Evolutionary conservation across 2,797 vertebrate genomes (phyloP).

Genomic region (Clarias pachynema): DNA sequence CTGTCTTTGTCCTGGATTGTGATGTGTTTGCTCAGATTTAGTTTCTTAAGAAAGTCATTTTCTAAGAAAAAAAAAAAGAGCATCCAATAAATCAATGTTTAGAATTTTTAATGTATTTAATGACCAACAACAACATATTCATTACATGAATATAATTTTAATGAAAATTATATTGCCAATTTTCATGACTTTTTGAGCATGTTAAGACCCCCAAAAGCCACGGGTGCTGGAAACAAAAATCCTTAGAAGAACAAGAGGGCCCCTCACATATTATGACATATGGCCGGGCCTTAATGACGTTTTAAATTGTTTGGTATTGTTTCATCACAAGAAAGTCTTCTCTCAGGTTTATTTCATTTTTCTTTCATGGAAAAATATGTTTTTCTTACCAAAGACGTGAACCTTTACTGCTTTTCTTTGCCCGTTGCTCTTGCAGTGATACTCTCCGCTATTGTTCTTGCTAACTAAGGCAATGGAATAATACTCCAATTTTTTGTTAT

Average conservation of each 20-base stretch:
- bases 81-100: neutral
- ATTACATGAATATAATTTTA: too few relatives aligned
- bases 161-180: too few relatives aligned
- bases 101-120: neutral
- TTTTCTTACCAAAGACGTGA: slow-evolving; percentile 67
- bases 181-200: too few relatives aligned
- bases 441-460: slow-evolving; percentile 61
- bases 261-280: too few relatives aligned
- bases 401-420: slow-evolving; percentile 57
- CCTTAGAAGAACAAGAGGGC: too few relatives aligned
- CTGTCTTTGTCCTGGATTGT: slow-evolving; percentile 66
- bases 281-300: neutral
- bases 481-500: fast-evolving
- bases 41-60: slow-evolving; percentile 79
- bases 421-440: slow-evolving; percentile 61
- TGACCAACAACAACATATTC: too few relatives aligned
- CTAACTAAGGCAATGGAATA: slow-evolving; percentile 61
- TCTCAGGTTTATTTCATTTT: neutral
- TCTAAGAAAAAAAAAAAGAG: slow-evolving; percentile 68
- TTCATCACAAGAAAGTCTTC: neutral
- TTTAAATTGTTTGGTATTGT: neutral
- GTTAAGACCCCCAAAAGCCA: too few relatives aligned
- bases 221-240: too few relatives aligned
- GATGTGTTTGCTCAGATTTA: slow-evolving; percentile 65
- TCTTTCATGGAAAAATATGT: too few relatives aligned